Base-by-base conservation (phyloP, 2,797 vertebrate species). In the Enteromius radiatus region DNA sequence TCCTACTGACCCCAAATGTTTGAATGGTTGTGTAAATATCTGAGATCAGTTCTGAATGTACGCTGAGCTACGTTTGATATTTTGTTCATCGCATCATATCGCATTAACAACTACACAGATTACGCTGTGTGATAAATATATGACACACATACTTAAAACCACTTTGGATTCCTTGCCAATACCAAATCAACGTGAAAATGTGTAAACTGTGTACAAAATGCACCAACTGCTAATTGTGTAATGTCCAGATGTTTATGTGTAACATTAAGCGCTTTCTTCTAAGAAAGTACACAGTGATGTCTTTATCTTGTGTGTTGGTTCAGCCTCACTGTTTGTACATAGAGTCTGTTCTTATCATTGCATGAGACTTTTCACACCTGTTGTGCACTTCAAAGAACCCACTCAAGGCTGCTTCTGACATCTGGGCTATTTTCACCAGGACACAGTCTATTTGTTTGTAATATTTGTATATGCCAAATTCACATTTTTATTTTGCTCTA, bases 281-380 rank as follows among this genome's bases (percentile, higher is more conserved):
- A 78, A 67, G 88, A 84, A 82, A 85, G 54, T 70, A 17, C 38
- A 36, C 12, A 3, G 74, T 19, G 38, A 61, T 92, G 87, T 95
- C 95, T 97, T 96, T 94, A 94, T 86, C 84, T 74, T 67, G 86
- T 80, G 78, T 84, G 80, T 76, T 68, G 78, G 64, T 84, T 73
- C 76, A 71, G 75, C 14, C 85, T 88, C 89, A 87, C 87, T 89
- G 84, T 88, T 85, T 90, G 88, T 89, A 87, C 88, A 89, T 78
- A 88, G 87, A 79, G 79, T 85, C 38, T 76, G 65, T 81, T 82
- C 88, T 93, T 92, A 93, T 92, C 93, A 26, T 71, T 73, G 86
- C 92, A 93, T 97, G 97, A 90, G 97, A 98, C 84, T 91, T 90
- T 59, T 47, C 67, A 87, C 98, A 98, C 93, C 97, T 99, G 97